Conservation (phyloP, 2,888 invertebrate species). For the Aromia moschata region DNA sequence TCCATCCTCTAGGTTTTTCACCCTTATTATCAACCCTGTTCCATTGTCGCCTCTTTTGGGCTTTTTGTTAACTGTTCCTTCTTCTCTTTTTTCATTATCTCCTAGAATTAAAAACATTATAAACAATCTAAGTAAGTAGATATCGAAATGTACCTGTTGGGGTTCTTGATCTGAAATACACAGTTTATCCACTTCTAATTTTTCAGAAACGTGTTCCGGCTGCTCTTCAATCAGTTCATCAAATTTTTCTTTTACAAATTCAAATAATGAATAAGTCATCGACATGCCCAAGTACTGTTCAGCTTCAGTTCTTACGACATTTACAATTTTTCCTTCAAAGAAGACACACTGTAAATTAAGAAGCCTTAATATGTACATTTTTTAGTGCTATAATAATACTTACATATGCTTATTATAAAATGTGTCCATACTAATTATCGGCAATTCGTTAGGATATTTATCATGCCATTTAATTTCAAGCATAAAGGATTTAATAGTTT, state of each 20-base stretch:
- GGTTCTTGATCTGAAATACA: constrained; percentile 59
- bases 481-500: constrained; percentile 81
- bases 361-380: constrained; percentile 4
- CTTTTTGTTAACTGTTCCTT: constrained; percentile 89
- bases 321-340: constrained; percentile 77
- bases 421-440: constrained; percentile 84
- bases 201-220: constrained; percentile 65
- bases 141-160: constrained; percentile 55
- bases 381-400: constrained; percentile 64
- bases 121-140: too few relatives aligned
- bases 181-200: constrained; percentile 67
- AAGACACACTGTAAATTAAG: constrained; percentile 69
- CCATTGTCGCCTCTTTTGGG: constrained; percentile 91
- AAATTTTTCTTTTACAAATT: constrained; percentile 86
- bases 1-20: constrained; percentile 87
- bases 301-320: constrained; percentile 74
- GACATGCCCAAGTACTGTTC: constrained; percentile 88
- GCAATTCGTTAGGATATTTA: constrained; percentile 85
- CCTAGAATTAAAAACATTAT: constrained; percentile 47
- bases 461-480: constrained; percentile 89
- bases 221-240: constrained; percentile 77
- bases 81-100: constrained; percentile 70
- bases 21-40: constrained; percentile 82
- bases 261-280: constrained; percentile 95
- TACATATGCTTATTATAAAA: constrained; percentile 95